Conservation (phyloP, 23 tunicate genomes). For the Ascidia mentula region DNA sequence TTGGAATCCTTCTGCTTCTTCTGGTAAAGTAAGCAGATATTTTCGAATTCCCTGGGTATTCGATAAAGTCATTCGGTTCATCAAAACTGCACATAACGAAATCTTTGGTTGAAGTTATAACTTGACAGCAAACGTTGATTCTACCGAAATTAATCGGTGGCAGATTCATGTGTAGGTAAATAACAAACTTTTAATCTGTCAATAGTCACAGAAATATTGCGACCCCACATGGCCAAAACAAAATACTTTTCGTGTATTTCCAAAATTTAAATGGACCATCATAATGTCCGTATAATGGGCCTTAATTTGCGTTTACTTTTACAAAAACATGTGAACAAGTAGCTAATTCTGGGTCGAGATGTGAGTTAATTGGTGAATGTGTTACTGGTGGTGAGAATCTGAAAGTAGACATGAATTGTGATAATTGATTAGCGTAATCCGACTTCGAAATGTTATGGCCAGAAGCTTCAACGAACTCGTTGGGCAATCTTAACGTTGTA, state of each 20-base stretch:
- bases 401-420: background rate
- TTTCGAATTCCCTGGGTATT: too few species aligned
- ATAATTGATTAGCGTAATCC: background rate
- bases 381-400: background rate
- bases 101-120: too few species aligned
- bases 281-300: conserved; percentile 10
- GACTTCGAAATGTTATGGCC: background rate
- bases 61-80: too few species aligned
- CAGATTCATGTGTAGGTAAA: background rate
- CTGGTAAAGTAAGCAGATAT: too few species aligned
- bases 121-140: too few species aligned
- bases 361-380: background rate
- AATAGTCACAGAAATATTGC: conserved; percentile 4
- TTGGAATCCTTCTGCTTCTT: too few species aligned
- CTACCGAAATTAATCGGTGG: too few species aligned
- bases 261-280: conserved; percentile 17
- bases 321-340: conserved; percentile 32
- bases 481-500: background rate
- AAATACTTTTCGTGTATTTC: conserved; percentile 19
- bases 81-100: too few species aligned
- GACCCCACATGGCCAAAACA: background rate
- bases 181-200: conserved; percentile 3
- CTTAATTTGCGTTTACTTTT: conserved; percentile 17
- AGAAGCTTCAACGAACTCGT: conserved; percentile 12
- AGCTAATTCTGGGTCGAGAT: conserved; percentile 1